Evolutionary conservation across 2,888 invertebrate genomes (phyloP), one percentile per base, ranked within the genome.

Genomic region (Sphaerophoria taeniata): DNA sequence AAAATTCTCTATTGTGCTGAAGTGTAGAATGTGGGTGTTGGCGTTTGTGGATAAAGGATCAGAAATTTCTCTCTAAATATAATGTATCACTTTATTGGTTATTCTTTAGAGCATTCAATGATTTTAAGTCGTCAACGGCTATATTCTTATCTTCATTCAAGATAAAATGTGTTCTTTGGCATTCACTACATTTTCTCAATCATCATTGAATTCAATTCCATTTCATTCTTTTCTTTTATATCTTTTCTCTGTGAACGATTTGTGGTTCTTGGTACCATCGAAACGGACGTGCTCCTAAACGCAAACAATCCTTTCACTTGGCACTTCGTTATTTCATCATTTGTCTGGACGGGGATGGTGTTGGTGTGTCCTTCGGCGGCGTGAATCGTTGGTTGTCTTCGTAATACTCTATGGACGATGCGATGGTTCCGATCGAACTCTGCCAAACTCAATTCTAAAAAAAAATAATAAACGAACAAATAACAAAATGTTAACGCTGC

Each of bases 231-330:
- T 61, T 75, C 45, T 33, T 76, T 67, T 39, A 6, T 34, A 36
- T 49, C 47, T 53, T 67, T 65, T 71, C 60, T 60, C 53, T 76
- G 14, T 58, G 39, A 53, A 79, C 69, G 33, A 74, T 65, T 74
- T 74, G 43, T 65, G 70, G 65, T 75, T 5, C 53, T 39, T 63
- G 51, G 43, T 9, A 71, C 2, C 24, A 24, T 24, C 24, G 24
- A 24, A 24, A 76, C 58, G 81, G 70, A 81, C 81, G 76, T 81
- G 76, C 65, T 81, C 16, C 71, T 76, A 76, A 81, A 81, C 47
- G 67, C 65, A 71, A 81, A 81, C 76, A 81, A 75, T 75, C 76
- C 53, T 72, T 81, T 60, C 65, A 81, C 70, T 67, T 58, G 60
- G 71, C 71, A 76, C 76, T 76, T 81, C 36, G 67, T 76, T 65